Percentiles rank a stretch among this genome's conserved stretches.
phyloP scores from a whole-genome alignment of 2,888 invertebrate genomes.

The Hydrotaea cyrtoneurina region DNA sequence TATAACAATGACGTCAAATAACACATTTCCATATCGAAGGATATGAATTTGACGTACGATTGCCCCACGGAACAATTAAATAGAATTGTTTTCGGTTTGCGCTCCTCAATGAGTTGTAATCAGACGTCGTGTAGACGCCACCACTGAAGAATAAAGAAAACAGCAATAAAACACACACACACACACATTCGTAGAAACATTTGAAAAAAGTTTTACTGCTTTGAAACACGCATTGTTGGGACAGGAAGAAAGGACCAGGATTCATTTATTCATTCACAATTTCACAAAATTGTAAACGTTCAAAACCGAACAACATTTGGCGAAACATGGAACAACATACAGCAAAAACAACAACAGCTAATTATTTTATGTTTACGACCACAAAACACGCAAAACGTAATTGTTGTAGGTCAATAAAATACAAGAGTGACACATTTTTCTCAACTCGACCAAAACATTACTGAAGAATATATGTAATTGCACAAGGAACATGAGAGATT shows the following conservation, averaged over 20 bases:
- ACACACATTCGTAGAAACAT: background rate
- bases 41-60: background rate
- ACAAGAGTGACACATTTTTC: constrained; percentile 22
- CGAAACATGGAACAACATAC: background rate
- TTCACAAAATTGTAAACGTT: constrained; percentile 5
- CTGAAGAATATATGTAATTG: background rate
- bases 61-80: background rate
- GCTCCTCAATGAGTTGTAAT: background rate
- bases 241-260: background rate
- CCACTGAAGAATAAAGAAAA: background rate
- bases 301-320: background rate
- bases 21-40: no score
- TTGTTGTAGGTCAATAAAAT: constrained; percentile 20
- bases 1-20: no score
- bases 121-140: background rate
- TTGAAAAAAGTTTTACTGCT: background rate
- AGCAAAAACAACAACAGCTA: constrained; percentile 17
- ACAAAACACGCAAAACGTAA: constrained; percentile 42
- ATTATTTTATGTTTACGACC: constrained; percentile 38
- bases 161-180: background rate
- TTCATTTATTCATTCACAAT: background rate
- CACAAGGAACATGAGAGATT: background rate
- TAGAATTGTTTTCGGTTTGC: background rate
- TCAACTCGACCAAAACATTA: background rate
- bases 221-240: background rate